phyloP scores from a whole-genome alignment of 2,113 vertebrate genomes.

The Meleagris gallopavo region DNA sequence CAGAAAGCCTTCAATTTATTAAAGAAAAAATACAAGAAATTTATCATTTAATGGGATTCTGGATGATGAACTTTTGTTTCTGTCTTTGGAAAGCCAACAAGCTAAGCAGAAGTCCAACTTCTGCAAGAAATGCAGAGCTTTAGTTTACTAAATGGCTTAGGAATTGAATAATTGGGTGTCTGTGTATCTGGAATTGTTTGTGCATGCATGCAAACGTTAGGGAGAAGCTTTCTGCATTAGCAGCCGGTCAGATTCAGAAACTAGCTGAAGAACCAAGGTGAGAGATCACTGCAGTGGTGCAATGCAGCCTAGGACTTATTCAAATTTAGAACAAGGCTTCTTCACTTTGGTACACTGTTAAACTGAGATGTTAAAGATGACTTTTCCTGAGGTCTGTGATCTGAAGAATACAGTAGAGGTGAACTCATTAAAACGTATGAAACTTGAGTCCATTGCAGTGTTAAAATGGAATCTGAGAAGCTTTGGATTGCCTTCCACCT shows the following conservation, averaged over 20 bases:
- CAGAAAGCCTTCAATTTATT: neutral
- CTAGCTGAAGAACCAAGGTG: neutral
- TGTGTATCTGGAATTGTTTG: neutral
- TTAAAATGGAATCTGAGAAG: neutral
- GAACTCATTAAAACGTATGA: neutral
- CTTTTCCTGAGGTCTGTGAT: neutral
- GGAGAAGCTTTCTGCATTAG: neutral
- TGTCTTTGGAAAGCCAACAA: neutral
- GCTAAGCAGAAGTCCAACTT: neutral
- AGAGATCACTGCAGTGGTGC: neutral
- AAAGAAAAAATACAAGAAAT: neutral
- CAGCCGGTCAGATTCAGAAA: neutral
- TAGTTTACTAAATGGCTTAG: neutral
- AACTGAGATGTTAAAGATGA: neutral
- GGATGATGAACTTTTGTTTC: neutral
- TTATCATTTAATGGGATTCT: neutral
- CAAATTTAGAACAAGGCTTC: rapidly evolving
- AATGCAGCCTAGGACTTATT: neutral
- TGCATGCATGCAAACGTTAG: neutral
- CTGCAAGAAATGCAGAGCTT: neutral
- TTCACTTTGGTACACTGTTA: neutral
- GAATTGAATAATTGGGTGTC: neutral
- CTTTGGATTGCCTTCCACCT: neutral
- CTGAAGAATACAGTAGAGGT: neutral
- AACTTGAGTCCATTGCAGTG: neutral